Conservation (phyloP, 2,888 invertebrate genomes). For the Seira sanloemensis region DNA sequence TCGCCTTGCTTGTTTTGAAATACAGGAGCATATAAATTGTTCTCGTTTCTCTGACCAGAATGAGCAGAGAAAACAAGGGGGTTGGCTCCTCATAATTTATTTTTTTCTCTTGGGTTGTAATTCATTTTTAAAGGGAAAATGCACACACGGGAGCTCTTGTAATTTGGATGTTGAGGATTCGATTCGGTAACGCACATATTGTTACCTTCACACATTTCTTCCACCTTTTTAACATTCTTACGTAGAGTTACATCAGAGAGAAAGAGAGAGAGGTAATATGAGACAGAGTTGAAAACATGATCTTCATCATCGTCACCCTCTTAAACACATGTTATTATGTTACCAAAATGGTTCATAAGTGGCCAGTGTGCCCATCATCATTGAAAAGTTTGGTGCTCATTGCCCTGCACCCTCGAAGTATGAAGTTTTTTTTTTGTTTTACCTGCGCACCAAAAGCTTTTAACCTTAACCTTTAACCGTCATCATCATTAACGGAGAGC, state of each 20-base stretch:
- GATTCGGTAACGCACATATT: slow-evolving; percentile 33
- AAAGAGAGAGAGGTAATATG: background rate
- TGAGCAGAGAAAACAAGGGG: slow-evolving; percentile 44
- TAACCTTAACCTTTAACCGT: slow-evolving; percentile 46
- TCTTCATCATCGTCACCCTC: slow-evolving; percentile 5
- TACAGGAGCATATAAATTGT: background rate
- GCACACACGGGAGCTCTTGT: slow-evolving; percentile 42
- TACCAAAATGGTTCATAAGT: slow-evolving; percentile 22
- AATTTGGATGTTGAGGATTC: slow-evolving; percentile 40
- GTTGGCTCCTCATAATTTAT: slow-evolving; percentile 47
- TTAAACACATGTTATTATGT: slow-evolving; percentile 50
- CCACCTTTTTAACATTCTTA: no score
- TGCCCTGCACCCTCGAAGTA: no score
- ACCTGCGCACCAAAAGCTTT: slow-evolving; percentile 40
- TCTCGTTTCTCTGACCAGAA: background rate
- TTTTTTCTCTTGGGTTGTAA: slow-evolving; percentile 1
- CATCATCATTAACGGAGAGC: slow-evolving; percentile 9
- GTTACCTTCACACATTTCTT: background rate
- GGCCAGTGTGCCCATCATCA: background rate
- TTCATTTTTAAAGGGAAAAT: slow-evolving; percentile 46
- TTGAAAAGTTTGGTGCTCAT: background rate
- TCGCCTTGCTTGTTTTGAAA: slow-evolving; percentile 31
- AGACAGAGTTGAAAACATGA: background rate
- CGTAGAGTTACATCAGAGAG: no score
- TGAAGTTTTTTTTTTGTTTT: background rate